A percentile compares a stretch with the other conserved stretches of the same genome.
These are phyloP conservation scores for Pogonus chalceus DNA, from an alignment of 1,140 invertebrate genomes.

Conservation along the genomic window DNA sequence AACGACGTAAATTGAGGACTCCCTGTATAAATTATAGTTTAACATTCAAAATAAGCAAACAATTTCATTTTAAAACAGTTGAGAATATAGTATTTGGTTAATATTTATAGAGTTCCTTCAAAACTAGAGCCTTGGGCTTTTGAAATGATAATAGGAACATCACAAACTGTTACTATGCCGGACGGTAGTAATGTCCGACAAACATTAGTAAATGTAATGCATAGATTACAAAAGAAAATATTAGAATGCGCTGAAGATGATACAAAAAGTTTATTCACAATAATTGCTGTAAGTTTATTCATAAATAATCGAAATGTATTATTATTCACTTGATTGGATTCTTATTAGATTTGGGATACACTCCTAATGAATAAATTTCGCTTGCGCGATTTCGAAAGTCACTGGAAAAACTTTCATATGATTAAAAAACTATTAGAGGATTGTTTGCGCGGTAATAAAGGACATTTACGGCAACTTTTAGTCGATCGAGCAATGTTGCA, in stretches of 20 bases:
- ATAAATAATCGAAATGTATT: conserved; percentile 10
- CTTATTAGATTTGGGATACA: conserved; percentile 47
- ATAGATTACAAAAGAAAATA: conserved; percentile 46
- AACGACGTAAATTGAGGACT: no score
- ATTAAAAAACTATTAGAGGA: conserved; percentile 52
- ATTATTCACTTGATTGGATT: conserved; percentile 9
- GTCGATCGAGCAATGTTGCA: conserved; percentile 54
- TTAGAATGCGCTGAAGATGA: conserved; percentile 58
- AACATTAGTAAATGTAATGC: conserved; percentile 42
- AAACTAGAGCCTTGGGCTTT: conserved; percentile 33
- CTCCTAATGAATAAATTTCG: conserved; percentile 46
- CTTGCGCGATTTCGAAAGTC: conserved; percentile 41
- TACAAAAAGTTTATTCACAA: conserved; percentile 54
- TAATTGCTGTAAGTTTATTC: conserved; percentile 38
- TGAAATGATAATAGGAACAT: conserved; percentile 33
- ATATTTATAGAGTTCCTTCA: conserved; percentile 23
- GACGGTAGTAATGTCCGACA: conserved; percentile 51
- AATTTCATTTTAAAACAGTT: background rate
- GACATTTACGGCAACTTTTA: conserved; percentile 51
- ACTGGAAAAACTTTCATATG: conserved; percentile 48
- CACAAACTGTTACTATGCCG: conserved; percentile 43
- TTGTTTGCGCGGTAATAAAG: conserved; percentile 47
- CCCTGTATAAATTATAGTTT: background rate
- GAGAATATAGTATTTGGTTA: background rate
- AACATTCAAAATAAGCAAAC: background rate